Conservation (phyloP, 2,888 invertebrate genomes). For the Bombyx huttoni region DNA sequence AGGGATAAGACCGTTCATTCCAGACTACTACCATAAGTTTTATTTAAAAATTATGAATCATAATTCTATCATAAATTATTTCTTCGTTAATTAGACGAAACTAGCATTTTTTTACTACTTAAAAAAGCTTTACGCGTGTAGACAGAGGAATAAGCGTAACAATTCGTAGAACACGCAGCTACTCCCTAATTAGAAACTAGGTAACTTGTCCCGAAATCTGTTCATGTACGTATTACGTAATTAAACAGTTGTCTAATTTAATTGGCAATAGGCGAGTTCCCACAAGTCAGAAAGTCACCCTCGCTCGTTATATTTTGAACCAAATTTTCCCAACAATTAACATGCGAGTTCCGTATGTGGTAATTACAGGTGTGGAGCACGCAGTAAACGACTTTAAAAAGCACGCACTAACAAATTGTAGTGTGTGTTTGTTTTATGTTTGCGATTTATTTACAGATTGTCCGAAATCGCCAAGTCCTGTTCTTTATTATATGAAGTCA, state of each 20-base stretch:
- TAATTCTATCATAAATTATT: conserved; percentile 4
- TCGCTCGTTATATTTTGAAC: conserved; percentile 35
- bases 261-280: conserved; percentile 68
- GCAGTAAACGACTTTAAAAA: conserved; percentile 34
- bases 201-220: conserved; percentile 2
- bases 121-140: not conserved
- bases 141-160: conserved; percentile 24
- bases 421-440: conserved; percentile 1
- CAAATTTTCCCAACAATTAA: conserved; percentile 63
- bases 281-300: conserved; percentile 63
- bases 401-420: conserved; percentile 25
- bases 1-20: no score
- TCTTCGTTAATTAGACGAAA: conserved; percentile 24
- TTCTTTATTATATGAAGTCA: no score
- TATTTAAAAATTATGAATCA: no score
- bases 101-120: conserved; percentile 12
- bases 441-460: not conserved
- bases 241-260: conserved; percentile 66
- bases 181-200: conserved; percentile 35
- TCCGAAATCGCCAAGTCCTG: no score
- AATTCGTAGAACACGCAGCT: conserved; percentile 33
- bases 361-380: conserved; percentile 46
- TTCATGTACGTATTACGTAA: conserved; percentile 30
- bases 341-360: conserved; percentile 31
- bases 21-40: no score